Base-by-base conservation (phyloP, 2,888 invertebrate genomes). In the Celastrina argiolus region DNA sequence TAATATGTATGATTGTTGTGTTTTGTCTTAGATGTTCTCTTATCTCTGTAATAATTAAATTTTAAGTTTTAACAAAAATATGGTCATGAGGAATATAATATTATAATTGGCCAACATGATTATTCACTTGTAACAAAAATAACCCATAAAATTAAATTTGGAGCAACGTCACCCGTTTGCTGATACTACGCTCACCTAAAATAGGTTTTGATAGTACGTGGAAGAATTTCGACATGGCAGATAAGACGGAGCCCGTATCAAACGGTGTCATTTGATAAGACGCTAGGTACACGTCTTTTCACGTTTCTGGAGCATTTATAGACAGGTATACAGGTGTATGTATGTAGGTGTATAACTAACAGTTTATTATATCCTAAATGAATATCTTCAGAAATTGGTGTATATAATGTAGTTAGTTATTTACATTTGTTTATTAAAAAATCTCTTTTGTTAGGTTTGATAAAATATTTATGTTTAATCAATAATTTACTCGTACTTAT, bases 181-280 rank as follows among this genome's bases (percentile, higher is more conserved):
- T 61, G 61, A 59, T 59, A 59, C 59, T 34, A 39, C 31, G 56
- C n/a, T 59, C 66, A 65, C 66, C 72, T 71, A 72, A 71, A 74
- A 72, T 82, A 81, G 79, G 81, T 83, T 51, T 79, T 79, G 81
- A 81, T 86, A 70, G 69, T 75, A 87, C 84, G 87, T 88, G 88
- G 84, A 88, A 87, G 85, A 88, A 90, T 91, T 91, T 90, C 88
- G 86, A 90, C 89, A 90, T 81, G 80, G 80, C 80, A 87, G 88
- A 89, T 89, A 89, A 89, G 61, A 61, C 39, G 83, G 81, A 51
- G 51, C 51, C 31, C 64, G 39, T 65, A 65, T 65, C 65, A 65
- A 65, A 65, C 58, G 65, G 65, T 65, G 65, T 58, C 65, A 58
- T 16, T 36, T 65, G 75, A 65, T 65, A 65, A 65, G 61, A 39